Evolutionary conservation across 37 sponge, comb jelly and placozoan genomes (phyloP), one percentile per base, ranked within the genome.

Genomic region (Diacarnus erythraeanus): DNA sequence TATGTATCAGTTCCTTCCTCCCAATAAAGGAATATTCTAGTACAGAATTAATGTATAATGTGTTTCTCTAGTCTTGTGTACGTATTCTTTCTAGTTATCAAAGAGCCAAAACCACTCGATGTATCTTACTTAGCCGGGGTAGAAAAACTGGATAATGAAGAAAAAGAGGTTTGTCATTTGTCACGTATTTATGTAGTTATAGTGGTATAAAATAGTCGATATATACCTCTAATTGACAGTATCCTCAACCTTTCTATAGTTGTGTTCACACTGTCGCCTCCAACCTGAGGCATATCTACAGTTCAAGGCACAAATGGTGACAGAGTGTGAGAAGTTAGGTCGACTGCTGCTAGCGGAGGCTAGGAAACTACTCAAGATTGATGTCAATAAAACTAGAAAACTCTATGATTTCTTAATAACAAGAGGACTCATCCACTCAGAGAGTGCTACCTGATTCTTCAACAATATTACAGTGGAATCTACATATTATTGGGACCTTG

Each of bases 381-480:
- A 95, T 42, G 96, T 95, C 30, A 95, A 95, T 81, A 92, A 92
- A 74, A 95, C 96, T 23, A 80, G 96, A 44, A 92, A 88, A 72
- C 57, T 95, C 1, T 95, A 83, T 64, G 82, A 95, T 40, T 74
- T 86, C 17, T 76, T 94, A 21, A 31, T 71, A 44, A 38, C 27
- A 1, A 85, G 77, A 71, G 87, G 83, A 0, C 27, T 66, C 6
- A 68, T 79, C 33, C 22, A 12, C 25, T 18, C 54, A 5, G 42
- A 30, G 26, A 27, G 29, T 61, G 30, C 25, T 27, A 29, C 29
- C 9, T 61, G 30, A 61, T 23, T 29, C 21, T 25, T 20, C 64
- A 61, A 23, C 30, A 27, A 6, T 61, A 61, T 6, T n/a, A n/a
- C n/a, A n/a, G n/a, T n/a, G n/a, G n/a, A n/a, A n/a, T n/a, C n/a